phyloP scores from a whole-genome alignment of 2,888 invertebrate genomes.

The Tineola bisselliella region DNA sequence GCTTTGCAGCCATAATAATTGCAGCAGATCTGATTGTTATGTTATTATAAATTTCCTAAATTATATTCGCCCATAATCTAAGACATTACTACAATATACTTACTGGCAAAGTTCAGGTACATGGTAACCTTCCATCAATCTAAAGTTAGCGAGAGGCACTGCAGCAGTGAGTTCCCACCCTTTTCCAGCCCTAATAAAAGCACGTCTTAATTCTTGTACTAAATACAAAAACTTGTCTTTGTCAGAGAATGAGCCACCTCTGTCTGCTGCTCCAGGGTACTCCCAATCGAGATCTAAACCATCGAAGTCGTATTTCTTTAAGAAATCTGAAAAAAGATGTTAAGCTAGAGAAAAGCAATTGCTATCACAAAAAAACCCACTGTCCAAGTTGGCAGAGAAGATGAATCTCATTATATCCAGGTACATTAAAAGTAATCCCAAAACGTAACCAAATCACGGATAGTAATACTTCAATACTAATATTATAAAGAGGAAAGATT shows the following conservation, averaged over 20 bases:
- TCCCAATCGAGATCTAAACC: slow-evolving; percentile 93
- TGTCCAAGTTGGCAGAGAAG: no score
- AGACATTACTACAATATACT: no score
- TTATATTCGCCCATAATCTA: no score
- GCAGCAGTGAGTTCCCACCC: slow-evolving; percentile 92
- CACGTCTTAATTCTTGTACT: slow-evolving; percentile 81
- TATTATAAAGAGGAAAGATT: no score
- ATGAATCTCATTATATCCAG: no score
- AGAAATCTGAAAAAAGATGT: slow-evolving; percentile 63
- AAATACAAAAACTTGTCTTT: slow-evolving; percentile 85
- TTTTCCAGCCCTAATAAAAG: slow-evolving; percentile 77
- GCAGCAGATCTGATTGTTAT: no score
- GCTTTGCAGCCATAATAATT: no score
- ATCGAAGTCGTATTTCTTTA: slow-evolving; percentile 81
- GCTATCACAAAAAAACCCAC: no score
- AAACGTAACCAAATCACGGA: no score
- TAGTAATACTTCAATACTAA: no score
- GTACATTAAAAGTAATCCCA: no score
- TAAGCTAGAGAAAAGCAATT: neutral
- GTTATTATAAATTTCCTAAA: no score
- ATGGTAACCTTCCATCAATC: slow-evolving; percentile 89
- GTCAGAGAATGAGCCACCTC: slow-evolving; percentile 85
- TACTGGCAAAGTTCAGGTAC: slow-evolving; percentile 90
- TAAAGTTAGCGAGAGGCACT: slow-evolving; percentile 86
- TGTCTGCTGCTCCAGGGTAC: slow-evolving; percentile 88